Evolutionary conservation across 2,113 vertebrate genomes (phyloP), one percentile per base, ranked within the genome.

Genomic region (Carassius carassius): DNA sequence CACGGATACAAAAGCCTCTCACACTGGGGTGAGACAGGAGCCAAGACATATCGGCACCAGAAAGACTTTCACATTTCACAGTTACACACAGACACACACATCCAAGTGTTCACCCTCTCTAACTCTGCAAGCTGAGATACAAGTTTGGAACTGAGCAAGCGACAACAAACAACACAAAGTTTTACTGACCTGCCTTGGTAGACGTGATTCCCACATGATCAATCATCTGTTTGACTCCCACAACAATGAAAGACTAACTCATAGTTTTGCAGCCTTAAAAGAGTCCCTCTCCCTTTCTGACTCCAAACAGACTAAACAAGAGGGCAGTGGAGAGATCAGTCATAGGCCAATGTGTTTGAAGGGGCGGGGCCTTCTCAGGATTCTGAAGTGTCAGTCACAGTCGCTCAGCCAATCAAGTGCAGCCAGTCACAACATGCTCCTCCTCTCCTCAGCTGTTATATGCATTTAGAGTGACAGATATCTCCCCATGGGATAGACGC

Each of bases 151-250:
- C 37, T 54, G 25, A 81, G 58, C n/a, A 49, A 17, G 17, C 5
- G 21, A 35, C 56, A 63, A 41, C 49, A 58, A 72, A 37, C 49
- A 41, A 25, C 41, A 49, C 9, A 69, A 67, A 54, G 29, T 70
- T 82, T 58, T 32, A 74, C 78, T 84, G 49, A 88, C 87, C 87
- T 88, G 85, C 21, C n/a, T 41, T 51, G 62, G 54, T 63, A 86
- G 49, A 60, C 41, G 12, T 62, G 51, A 41, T 29, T 17, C 49
- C n/a, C 70, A 76, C 78, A 72, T 84, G 35, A 84, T 84, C 29
- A 47, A 58, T 32, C 37, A 49, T 32, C 63, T 62, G 69, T 76
- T 16, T 54, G 41, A 21, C 37, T 67, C 83, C 25, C 6, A 80
- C 60, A 60, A 29, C 37, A 58, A 56, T 35, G 37, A 25, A 70